phyloP scores from a whole-genome alignment of 2,888 invertebrate species.

The Dendrolimus houi region DNA sequence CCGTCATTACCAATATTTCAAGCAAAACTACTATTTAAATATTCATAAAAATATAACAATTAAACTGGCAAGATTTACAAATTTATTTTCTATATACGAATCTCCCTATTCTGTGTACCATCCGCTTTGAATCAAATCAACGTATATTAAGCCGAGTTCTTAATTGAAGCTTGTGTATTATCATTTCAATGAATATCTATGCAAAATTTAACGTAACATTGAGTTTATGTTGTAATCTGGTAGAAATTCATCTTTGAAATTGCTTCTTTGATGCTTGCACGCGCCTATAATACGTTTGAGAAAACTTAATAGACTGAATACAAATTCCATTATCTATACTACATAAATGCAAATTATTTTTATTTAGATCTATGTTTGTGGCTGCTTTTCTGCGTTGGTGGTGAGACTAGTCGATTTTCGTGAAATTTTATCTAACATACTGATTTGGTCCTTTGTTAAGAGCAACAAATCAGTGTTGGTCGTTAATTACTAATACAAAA shows the following conservation, averaged over 20 bases:
- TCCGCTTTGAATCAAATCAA: background rate
- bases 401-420: no score
- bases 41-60: no score
- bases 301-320: background rate
- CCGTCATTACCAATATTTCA: no score
- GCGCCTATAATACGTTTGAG: background rate
- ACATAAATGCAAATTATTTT: no score
- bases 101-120: background rate
- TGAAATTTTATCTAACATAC: no score
- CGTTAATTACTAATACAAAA: no score
- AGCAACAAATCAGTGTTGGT: no score
- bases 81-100: background rate
- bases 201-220: constrained; percentile 7
- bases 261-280: constrained; percentile 5
- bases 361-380: no score
- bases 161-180: constrained; percentile 16
- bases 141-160: constrained; percentile 6
- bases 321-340: background rate
- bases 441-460: no score
- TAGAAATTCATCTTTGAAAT: constrained; percentile 3
- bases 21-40: no score
- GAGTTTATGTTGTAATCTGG: background rate
- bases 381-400: no score
- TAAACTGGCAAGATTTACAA: no score
- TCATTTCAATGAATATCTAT: constrained; percentile 17